phyloP scores from a whole-genome alignment of 2,113 vertebrate genomes.

The Gadus chalcogrammus region DNA sequence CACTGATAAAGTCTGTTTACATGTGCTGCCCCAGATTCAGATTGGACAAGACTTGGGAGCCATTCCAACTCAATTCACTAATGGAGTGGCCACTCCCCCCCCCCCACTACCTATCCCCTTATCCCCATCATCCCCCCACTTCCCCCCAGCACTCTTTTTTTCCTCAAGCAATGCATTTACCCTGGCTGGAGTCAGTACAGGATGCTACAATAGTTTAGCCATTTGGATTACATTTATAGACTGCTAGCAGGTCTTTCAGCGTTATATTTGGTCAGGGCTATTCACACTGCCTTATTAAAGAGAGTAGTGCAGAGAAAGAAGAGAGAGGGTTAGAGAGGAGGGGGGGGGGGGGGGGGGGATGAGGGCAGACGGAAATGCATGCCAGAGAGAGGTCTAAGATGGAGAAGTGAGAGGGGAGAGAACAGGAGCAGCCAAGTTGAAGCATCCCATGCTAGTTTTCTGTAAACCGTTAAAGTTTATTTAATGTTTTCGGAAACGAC shows the following conservation, averaged over 20 bases:
- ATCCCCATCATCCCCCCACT: neutral
- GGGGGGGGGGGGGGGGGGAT: neutral
- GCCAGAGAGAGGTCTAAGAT: no score
- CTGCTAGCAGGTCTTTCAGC: conserved; percentile 51
- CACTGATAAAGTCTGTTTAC: conserved; percentile 43
- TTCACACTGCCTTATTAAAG: conserved; percentile 57
- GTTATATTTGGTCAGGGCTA: conserved; percentile 61
- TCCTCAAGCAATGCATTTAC: conserved; percentile 61
- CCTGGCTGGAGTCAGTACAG: conserved; percentile 42
- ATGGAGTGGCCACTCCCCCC: conserved; percentile 57
- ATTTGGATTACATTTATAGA: conserved; percentile 68
- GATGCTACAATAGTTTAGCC: conserved; percentile 62
- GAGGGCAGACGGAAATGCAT: neutral
- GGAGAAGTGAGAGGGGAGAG: no score
- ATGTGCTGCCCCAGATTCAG: conserved; percentile 36
- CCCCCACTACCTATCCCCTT: conserved; percentile 21
- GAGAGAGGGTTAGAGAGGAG: conserved; percentile 23
- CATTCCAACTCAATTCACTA: conserved; percentile 73
- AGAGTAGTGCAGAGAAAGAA: conserved; percentile 30
- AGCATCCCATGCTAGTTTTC: no score
- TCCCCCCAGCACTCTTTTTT: conserved; percentile 26
- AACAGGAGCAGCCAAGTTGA: no score
- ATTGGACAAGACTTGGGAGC: conserved; percentile 45
- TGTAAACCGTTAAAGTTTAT: no score
- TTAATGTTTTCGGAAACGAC: no score